Evolutionary conservation across 2,888 invertebrate genomes (phyloP), one percentile per base, ranked within the genome.

Genomic region (Scelioninae gen. 2): DNA sequence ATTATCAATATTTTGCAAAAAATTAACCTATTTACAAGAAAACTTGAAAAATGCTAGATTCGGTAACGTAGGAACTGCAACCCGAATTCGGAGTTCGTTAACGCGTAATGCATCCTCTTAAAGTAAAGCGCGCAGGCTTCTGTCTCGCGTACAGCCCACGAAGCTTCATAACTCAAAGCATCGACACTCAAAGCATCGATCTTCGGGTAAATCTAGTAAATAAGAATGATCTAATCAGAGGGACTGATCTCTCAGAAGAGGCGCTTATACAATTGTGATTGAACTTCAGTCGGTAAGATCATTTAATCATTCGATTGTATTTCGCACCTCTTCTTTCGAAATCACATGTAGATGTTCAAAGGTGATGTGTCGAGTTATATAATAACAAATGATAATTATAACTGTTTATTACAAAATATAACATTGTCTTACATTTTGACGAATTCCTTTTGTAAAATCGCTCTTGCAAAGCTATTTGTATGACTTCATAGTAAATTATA

Each of bases 211-310:
- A 13, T 46, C 25, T 46, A 46, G 28, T 28, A 28, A 37, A 45
- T 45, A 22, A 45, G 45, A 25, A 25, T 13, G 16, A 7, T 19
- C 22, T 22, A 2, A 11, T 22, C 37, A 39, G 48, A 19, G 61
- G 39, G 61, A 16, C 9, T 50, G 39, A 63, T 63, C 63, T 63
- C 41, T 63, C 33, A 11, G 63, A 63, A 52, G 52, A 52, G 43
- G 60, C 39, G 60, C 46, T 46, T 48, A 60, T 58, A 45, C 58
- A 58, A 50, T 50, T 50, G 3, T 50, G 50, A 50, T 50, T 19
- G 35, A 50, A 50, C 19, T 50, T 50, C 50, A 50, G 33, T 11
- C 39, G n/a, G 39, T 22, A 11, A 53, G 7, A 25, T 53, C 39
- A 22, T 39, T 39, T 39, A 53, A 53, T 57, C 57, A 43, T 18